Evolutionary conservation across 1,140 invertebrate species (phyloP).

Genomic region (Drosophila bocki): DNA sequence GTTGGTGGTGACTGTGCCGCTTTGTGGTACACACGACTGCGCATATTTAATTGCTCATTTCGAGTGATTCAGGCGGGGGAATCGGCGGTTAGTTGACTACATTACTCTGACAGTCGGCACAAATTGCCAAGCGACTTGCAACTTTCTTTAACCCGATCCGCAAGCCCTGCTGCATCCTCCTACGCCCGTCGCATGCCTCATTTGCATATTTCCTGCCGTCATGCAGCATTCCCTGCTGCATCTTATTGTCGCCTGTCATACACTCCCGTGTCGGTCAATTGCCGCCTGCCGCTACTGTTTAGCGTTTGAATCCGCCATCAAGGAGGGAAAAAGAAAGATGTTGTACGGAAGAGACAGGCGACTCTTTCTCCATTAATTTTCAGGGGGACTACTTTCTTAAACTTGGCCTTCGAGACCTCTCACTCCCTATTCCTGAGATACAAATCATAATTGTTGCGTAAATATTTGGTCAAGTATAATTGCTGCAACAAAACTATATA

Average conservation of each 20-base stretch:
- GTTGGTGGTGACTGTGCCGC: constrained; percentile 13
- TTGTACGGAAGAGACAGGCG: constrained; percentile 5
- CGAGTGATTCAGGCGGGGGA: constrained; percentile 55
- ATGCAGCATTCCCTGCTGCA: constrained; percentile 60
- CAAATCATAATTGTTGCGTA: constrained; percentile 79
- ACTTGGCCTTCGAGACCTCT: background rate
- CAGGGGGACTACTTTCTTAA: constrained; percentile 21
- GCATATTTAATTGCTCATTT: constrained; percentile 81
- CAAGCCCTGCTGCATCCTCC: constrained; percentile 46
- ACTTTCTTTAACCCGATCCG: constrained; percentile 42
- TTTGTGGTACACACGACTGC: constrained; percentile 70
- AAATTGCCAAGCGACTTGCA: constrained; percentile 57
- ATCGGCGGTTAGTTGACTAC: constrained; percentile 46
- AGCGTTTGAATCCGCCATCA: constrained; percentile 21
- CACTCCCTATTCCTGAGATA: constrained; percentile 37
- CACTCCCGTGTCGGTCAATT: constrained; percentile 61
- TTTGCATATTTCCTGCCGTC: constrained; percentile 73
- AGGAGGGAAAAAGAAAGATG: constrained; percentile 1
- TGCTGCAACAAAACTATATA: constrained; percentile 69
- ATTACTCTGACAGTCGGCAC: constrained; percentile 76
- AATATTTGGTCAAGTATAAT: constrained; percentile 80
- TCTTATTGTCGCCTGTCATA: constrained; percentile 59
- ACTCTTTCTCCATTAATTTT: background rate
- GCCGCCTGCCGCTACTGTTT: constrained; percentile 58
- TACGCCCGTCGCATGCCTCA: constrained; percentile 69